Conservation (phyloP, 2,113 vertebrate genomes). For the Clarias magur region DNA sequence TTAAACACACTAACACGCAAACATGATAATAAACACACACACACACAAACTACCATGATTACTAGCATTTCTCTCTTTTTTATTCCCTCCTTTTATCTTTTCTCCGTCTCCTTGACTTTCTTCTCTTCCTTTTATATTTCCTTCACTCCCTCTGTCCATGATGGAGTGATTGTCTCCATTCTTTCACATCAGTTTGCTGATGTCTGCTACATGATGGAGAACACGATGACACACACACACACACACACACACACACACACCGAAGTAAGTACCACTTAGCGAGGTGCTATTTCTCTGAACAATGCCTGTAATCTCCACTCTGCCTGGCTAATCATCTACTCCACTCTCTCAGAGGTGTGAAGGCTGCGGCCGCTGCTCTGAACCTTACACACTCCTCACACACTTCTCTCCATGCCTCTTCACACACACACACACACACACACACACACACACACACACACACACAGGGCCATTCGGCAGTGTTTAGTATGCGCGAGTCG, state of each 20-base stretch:
- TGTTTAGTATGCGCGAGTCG: constrained; percentile 18
- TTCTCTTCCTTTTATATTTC: background rate
- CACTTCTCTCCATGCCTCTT: background rate
- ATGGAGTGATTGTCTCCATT: background rate
- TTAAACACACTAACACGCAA: background rate
- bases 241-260: background rate
- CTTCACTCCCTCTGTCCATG: background rate
- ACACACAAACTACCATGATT: background rate
- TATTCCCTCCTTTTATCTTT: background rate
- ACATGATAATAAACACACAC: background rate
- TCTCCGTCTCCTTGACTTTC: background rate
- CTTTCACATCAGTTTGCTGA: constrained; percentile 12
- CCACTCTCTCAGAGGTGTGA: constrained; percentile 15
- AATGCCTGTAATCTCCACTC: constrained; percentile 21
- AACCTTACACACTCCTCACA: constrained; percentile 25
- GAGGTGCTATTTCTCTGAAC: constrained; percentile 19
- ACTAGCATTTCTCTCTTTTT: background rate
- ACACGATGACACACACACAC: background rate
- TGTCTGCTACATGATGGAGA: background rate
- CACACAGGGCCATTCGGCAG: background rate
- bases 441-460: background rate
- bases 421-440: background rate
- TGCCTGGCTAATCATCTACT: constrained; percentile 22
- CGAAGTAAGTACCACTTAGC: constrained; percentile 13
- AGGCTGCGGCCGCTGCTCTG: constrained; percentile 3